Conservation (phyloP, 2,113 vertebrate species). For the Paracanthobrama guichenoti region DNA sequence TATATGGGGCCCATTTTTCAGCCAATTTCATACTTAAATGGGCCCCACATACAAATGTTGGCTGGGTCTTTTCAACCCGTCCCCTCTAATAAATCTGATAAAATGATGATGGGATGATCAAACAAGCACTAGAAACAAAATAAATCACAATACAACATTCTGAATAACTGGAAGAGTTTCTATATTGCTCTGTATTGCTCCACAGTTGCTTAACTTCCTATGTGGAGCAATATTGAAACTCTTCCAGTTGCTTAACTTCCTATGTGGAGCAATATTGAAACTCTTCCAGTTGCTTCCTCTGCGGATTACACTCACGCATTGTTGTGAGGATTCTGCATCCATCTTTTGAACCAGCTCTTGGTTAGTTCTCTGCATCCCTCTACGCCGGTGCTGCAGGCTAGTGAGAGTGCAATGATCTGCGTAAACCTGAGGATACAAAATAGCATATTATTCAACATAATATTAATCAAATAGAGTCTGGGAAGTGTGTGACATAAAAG, state of each 20-base stretch:
- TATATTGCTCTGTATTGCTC: background rate
- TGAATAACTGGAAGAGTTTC: background rate
- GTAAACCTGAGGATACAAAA: conserved; percentile 78
- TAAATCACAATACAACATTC: background rate
- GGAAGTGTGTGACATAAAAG: background rate
- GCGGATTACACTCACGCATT: conserved; percentile 78
- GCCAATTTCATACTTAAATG: too few relatives aligned
- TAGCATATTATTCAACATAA: background rate
- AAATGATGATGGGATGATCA: background rate
- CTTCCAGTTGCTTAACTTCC: background rate
- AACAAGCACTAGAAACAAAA: background rate
- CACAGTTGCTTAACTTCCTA: background rate
- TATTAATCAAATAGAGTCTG: background rate
- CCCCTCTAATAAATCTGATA: background rate
- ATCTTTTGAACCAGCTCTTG: conserved; percentile 51
- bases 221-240: too few relatives aligned
- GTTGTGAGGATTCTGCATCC: conserved; percentile 38
- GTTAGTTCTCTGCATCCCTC: conserved; percentile 64
- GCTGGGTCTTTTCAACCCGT: background rate
- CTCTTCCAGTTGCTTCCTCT: too few relatives aligned
- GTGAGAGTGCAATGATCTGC: conserved; percentile 79
- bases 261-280: too few relatives aligned
- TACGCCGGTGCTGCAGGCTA: conserved; percentile 78
- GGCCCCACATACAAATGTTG: too few relatives aligned
- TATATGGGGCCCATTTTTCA: too few relatives aligned